phyloP scores from a whole-genome alignment of 1,140 invertebrate species.

The Macrosteles quadrilineatus region DNA sequence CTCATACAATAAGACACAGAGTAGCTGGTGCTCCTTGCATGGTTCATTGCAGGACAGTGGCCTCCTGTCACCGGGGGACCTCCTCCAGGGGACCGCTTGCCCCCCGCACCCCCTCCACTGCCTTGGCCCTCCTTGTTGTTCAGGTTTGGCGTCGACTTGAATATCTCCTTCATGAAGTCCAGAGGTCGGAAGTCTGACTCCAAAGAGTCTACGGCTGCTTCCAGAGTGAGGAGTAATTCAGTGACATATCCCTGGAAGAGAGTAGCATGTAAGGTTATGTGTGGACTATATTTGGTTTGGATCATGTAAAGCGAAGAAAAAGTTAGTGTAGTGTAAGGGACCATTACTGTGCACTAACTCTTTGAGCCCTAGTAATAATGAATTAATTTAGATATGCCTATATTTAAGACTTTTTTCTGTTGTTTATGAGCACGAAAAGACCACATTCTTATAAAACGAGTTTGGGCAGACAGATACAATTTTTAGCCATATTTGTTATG shows the following conservation, averaged over 20 bases:
- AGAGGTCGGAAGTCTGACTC: constrained; percentile 83
- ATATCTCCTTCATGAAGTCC: constrained; percentile 91
- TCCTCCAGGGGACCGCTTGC: constrained; percentile 61
- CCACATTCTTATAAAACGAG: too few relatives aligned
- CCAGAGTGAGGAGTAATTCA: constrained; percentile 91
- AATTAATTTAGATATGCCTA: too few relatives aligned
- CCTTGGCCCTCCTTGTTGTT: constrained; percentile 78
- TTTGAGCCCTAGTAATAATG: too few relatives aligned
- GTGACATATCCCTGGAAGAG: constrained; percentile 84
- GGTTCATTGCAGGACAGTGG: constrained; percentile 4
- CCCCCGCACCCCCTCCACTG: constrained; percentile 52
- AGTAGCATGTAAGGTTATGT: too few relatives aligned
- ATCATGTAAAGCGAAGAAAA: background rate
- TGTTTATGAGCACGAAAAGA: too few relatives aligned
- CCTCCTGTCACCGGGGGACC: constrained; percentile 41
- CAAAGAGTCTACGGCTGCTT: constrained; percentile 90
- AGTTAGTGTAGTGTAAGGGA: too few relatives aligned
- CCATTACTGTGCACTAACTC: too few relatives aligned
- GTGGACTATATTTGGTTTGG: background rate
- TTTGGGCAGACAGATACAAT: too few relatives aligned
- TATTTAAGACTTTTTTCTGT: too few relatives aligned
- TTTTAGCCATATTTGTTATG: too few relatives aligned
- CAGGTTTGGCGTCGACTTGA: constrained; percentile 93
- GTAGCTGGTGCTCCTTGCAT: constrained; percentile 88
- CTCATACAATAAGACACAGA: constrained; percentile 83